A percentile compares a stretch with the other conserved stretches of the same genome.
These are phyloP conservation scores for Parazoanthus atlanticus DNA, from an alignment of 92 coral and sea anemone genomes.

Conservation along the genomic window DNA sequence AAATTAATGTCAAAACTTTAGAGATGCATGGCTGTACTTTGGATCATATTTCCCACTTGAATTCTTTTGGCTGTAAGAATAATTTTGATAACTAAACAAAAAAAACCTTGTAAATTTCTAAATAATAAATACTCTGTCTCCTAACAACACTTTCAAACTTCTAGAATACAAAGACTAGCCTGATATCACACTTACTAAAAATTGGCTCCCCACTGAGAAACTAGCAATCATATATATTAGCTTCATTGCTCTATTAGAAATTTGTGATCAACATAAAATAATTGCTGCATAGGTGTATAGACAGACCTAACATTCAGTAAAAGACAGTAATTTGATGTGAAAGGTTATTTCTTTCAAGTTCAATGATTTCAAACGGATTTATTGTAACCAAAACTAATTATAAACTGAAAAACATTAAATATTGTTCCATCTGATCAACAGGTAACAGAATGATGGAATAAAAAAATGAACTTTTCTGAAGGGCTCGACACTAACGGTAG, in stretches of 20 bases:
- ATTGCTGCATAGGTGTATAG: neutral
- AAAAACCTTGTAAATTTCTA: neutral
- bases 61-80: neutral
- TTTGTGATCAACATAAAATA: no score
- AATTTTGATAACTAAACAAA: neutral
- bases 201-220: neutral
- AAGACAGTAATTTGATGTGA: neutral
- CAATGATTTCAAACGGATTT: neutral
- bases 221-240: neutral
- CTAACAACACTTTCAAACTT: neutral
- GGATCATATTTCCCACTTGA: neutral
- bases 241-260: no score
- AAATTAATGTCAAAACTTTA: neutral
- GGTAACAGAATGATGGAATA: neutral
- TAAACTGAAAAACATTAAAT: neutral
- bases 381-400: neutral
- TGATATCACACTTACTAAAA: neutral
- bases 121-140: neutral
- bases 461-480: no score
- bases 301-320: no score
- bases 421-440: neutral
- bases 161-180: neutral
- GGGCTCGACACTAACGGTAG: no score
- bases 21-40: neutral
- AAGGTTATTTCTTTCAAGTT: neutral